A percentile compares a stretch with the other conserved stretches of the same genome.
phyloP scores from a whole-genome alignment of 2,888 invertebrate species.

The Epirrita christyi region DNA sequence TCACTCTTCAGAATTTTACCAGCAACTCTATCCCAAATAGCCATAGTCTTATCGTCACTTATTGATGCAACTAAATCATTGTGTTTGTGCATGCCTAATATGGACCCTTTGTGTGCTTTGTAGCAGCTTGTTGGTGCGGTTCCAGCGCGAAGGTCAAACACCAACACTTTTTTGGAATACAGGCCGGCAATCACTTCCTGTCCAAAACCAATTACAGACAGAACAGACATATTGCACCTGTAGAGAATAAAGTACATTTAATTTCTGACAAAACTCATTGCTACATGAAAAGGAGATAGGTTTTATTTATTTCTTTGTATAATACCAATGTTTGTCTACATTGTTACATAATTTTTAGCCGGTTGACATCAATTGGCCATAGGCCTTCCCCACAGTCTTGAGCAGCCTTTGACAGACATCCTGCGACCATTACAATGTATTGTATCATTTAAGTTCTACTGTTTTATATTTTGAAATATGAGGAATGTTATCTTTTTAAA shows the following conservation, averaged over 20 bases:
- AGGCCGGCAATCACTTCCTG: constrained; percentile 81
- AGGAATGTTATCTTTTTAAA: no score
- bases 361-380: no score
- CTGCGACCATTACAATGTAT: no score
- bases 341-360: no score
- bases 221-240: constrained; percentile 80
- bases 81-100: constrained; percentile 68
- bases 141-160: constrained; percentile 80
- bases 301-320: no score
- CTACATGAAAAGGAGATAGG: no score
- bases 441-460: no score
- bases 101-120: constrained; percentile 81
- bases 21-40: constrained; percentile 83
- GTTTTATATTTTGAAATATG: no score
- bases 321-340: no score
- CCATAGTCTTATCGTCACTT: constrained; percentile 85
- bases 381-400: no score
- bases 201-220: constrained; percentile 77
- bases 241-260: constrained; percentile 24
- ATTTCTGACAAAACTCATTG: no score
- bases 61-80: constrained; percentile 82
- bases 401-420: no score
- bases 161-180: constrained; percentile 80
- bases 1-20: constrained; percentile 69
- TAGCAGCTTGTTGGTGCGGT: constrained; percentile 67